These are phyloP conservation scores for Cynodonichthys magdalenae DNA, from an alignment of 2,797 vertebrate genomes.

Conservation along the genomic window DNA sequence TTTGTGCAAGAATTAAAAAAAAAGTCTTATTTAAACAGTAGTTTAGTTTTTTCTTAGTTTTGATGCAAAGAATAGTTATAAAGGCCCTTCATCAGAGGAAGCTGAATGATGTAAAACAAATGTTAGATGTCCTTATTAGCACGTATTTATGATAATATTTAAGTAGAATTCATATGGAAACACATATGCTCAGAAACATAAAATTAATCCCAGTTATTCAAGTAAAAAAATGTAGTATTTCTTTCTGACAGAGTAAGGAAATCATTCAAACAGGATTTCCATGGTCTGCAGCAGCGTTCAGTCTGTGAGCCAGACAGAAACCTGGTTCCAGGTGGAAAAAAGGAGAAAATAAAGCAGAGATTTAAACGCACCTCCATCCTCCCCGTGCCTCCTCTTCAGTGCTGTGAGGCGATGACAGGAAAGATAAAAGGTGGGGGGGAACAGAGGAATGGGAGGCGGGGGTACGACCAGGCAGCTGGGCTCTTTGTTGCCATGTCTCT, in stretches of 20 bases:
- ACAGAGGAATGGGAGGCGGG: slow-evolving; percentile 49
- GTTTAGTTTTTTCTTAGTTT: too few species aligned
- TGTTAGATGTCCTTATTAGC: not conserved
- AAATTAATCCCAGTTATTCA: slow-evolving; percentile 3
- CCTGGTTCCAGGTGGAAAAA: slow-evolving; percentile 26
- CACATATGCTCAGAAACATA: not conserved
- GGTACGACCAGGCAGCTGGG: slow-evolving; percentile 67
- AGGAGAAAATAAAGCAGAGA: slow-evolving; percentile 41
- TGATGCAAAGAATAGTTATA: not conserved
- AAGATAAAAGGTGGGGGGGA: slow-evolving; percentile 73
- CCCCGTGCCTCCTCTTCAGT: slow-evolving; percentile 36
- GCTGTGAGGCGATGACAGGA: slow-evolving; percentile 63
- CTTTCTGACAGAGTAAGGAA: slow-evolving; percentile 18
- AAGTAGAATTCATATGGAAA: not conserved
- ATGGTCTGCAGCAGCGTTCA: slow-evolving; percentile 20
- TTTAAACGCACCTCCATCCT: slow-evolving; percentile 45
- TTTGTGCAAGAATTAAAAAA: too few species aligned
- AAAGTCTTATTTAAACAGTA: too few species aligned
- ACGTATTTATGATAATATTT: not conserved
- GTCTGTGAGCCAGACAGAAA: slow-evolving; percentile 14
- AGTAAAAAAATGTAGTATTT: slow-evolving; percentile 16
- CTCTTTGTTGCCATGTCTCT: slow-evolving; percentile 76
- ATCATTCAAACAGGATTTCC: slow-evolving; percentile 18
- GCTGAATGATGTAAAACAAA: not conserved
- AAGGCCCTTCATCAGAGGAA: not conserved